Evolutionary conservation across 2,888 invertebrate genomes (phyloP), one percentile per base, ranked within the genome.

Genomic region (Platypus cylindrus): DNA sequence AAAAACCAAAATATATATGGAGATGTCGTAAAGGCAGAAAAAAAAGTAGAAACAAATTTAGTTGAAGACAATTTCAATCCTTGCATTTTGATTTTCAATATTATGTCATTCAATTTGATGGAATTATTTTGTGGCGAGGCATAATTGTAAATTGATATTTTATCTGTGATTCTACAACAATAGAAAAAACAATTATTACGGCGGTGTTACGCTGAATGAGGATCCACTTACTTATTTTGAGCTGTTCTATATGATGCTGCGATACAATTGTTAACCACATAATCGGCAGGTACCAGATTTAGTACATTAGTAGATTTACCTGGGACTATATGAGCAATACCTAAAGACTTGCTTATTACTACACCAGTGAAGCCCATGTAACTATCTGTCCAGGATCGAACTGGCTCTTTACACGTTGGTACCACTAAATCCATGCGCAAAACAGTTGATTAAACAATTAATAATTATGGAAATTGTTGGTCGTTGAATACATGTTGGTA

Each of bases 311-410:
- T 52, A 3, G 46, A 45, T 35, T 68, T 62, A 23, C 69, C 69
- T 35, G 67, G 62, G 56, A 77, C 63, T 5, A 68, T 66, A 27
- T 70, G 64, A 29, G 78, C 49, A 3, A 78, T 52, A 3, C 78
- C 76, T 32, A 70, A 1, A 5, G 27, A 39, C 12, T 33, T 56
- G 7, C 66, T 66, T 17, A n/a, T 16, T 11, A 30, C n/a, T 5
- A 30, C 5, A 5, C 30, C 30, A 22, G 75, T 76, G 1, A 78
- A 75, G 36, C 82, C 82, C 49, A 80, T 80, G 1, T 75, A 70
- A 45, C 78, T 82, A 59, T 82, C 81, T 4, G 78, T 73, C 81
- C 81, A 83, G 2, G 79, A 78, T 34, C 71, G 56, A 0, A 72
- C 56, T 0, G 74, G 74, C 31, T 74, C 73, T 24, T 58, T 20